Conservation (phyloP, 2,888 invertebrate genomes). For the Synanthedon andrenaeformis region DNA sequence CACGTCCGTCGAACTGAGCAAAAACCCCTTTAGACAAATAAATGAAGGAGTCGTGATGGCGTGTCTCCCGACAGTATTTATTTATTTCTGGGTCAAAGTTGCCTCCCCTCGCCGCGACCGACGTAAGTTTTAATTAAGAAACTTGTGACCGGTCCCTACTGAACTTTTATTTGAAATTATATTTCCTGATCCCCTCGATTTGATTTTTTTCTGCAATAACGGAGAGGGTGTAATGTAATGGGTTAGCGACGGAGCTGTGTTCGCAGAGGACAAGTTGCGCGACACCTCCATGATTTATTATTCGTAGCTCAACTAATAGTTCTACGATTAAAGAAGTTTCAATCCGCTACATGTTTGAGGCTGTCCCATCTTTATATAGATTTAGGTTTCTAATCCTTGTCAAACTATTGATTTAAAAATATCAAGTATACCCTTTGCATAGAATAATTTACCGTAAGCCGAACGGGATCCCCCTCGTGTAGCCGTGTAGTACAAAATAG, state of each 20-base stretch:
- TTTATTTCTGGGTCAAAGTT: conserved; percentile 68
- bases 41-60: conserved; percentile 61
- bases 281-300: conserved; percentile 59
- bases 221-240: conserved; percentile 46
- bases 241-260: conserved; percentile 29
- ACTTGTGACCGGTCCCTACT: conserved; percentile 65
- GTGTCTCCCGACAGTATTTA: conserved; percentile 54
- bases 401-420: not conserved
- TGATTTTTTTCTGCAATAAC: conserved; percentile 39
- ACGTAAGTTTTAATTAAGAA: conserved; percentile 72
- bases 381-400: not conserved
- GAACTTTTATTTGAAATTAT: conserved; percentile 69
- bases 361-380: not conserved
- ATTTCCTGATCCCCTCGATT: conserved; percentile 60
- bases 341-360: not conserved
- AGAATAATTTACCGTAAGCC: not conserved
- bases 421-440: not conserved
- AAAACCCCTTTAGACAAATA: conserved; percentile 61
- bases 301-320: conserved; percentile 21
- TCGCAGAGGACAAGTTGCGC: conserved; percentile 40
- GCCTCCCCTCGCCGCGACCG: conserved; percentile 54
- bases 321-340: conserved; percentile 38
- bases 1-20: conserved; percentile 53
- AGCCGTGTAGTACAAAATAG: not conserved
- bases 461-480: not conserved